Conservation (phyloP, 1,140 invertebrate species). For the Charaxes varanes region DNA sequence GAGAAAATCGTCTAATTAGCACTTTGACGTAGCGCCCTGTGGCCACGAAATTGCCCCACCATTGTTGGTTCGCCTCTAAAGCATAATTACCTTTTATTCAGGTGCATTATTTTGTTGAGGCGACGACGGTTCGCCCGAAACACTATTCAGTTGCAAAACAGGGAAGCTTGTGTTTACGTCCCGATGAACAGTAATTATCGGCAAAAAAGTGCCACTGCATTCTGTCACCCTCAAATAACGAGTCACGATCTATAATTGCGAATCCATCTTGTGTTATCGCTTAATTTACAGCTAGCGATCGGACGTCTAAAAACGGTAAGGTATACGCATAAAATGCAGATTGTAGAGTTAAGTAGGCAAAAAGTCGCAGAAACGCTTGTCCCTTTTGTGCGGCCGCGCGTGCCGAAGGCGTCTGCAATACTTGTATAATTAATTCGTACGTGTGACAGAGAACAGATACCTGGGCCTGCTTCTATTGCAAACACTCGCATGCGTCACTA, state of each 20-base stretch:
- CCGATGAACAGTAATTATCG: slow-evolving; percentile 53
- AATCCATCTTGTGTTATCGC: no score
- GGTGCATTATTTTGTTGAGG: slow-evolving; percentile 50
- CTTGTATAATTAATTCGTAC: slow-evolving; percentile 61
- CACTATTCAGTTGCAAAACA: slow-evolving; percentile 52
- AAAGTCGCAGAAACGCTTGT: slow-evolving; percentile 29
- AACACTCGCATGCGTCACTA: slow-evolving; percentile 50
- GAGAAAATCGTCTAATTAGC: slow-evolving; percentile 70
- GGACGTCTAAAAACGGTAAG: slow-evolving; percentile 13
- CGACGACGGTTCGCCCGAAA: slow-evolving; percentile 24
- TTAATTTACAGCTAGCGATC: no score
- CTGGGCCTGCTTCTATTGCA: slow-evolving; percentile 49
- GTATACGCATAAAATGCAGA: slow-evolving; percentile 36
- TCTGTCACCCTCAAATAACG: slow-evolving; percentile 36
- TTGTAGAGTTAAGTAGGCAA: slow-evolving; percentile 28
- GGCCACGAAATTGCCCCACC: slow-evolving; percentile 37
- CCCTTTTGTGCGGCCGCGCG: slow-evolving; percentile 37
- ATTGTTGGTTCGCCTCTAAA: slow-evolving; percentile 46
- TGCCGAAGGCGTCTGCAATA: slow-evolving; percentile 23
- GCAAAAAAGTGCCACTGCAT: slow-evolving; percentile 26
- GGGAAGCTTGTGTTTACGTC: slow-evolving; percentile 49
- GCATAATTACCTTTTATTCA: slow-evolving; percentile 64
- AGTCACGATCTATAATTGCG: slow-evolving; percentile 59
- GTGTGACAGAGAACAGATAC: slow-evolving; percentile 41
- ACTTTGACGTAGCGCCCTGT: slow-evolving; percentile 38